phyloP scores from a whole-genome alignment of 1,140 invertebrate genomes.

The Lordiphosa mommai region DNA sequence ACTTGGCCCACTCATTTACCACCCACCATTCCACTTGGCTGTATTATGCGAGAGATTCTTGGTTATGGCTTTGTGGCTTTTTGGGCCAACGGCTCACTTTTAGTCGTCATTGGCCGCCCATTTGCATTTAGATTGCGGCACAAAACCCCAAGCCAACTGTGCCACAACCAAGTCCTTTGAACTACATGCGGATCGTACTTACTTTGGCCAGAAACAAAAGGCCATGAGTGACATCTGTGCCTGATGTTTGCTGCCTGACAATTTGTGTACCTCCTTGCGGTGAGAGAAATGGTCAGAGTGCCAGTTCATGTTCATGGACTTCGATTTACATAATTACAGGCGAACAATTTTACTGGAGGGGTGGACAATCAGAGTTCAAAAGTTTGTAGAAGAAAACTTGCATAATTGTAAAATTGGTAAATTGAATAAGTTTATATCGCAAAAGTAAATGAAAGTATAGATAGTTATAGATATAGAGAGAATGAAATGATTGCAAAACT shows the following conservation, averaged over 20 bases:
- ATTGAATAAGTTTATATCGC: too few species aligned
- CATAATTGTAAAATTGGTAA: too few species aligned
- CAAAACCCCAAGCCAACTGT: conserved; percentile 6
- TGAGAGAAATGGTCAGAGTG: conserved; percentile 4
- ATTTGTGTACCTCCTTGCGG: conserved; percentile 52
- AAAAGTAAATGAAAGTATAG: background rate
- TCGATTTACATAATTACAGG: conserved; percentile 66
- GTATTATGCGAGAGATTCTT: conserved; percentile 72
- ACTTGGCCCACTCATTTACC: conserved; percentile 41
- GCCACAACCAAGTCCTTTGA: conserved; percentile 23
- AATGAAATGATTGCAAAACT: too few species aligned
- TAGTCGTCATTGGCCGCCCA: conserved; percentile 54
- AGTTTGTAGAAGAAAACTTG: too few species aligned
- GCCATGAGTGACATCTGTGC: conserved; percentile 54
- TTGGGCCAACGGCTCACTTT: conserved; percentile 53
- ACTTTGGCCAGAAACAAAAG: conserved; percentile 12
- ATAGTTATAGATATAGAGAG: too few species aligned
- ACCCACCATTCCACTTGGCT: background rate
- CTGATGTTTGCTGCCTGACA: conserved; percentile 54
- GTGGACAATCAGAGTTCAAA: too few species aligned
- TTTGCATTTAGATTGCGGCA: conserved; percentile 73
- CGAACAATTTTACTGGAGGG: conserved; percentile 18
- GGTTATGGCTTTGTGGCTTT: conserved; percentile 72
- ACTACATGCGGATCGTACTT: conserved; percentile 14
- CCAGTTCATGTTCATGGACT: conserved; percentile 48